These are phyloP conservation scores for Mustelus asterias DNA, from an alignment of 2,113 vertebrate genomes.

Conservation along the genomic window DNA sequence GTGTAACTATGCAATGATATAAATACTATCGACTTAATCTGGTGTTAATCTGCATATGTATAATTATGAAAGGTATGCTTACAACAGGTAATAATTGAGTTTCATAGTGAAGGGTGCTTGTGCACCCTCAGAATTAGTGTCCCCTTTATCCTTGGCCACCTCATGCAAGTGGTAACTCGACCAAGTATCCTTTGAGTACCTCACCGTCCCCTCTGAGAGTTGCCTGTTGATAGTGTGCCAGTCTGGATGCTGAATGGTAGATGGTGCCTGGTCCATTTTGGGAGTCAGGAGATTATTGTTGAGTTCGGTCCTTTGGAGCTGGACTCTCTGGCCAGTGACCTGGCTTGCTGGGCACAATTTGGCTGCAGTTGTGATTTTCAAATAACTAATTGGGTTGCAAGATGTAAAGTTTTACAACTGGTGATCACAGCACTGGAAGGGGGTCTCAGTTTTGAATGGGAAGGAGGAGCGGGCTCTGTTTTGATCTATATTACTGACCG, in stretches of 20 bases:
- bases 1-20: not conserved
- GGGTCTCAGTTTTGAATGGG: not conserved
- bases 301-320: not conserved
- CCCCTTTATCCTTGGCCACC: not conserved
- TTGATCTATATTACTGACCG: no score
- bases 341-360: not conserved
- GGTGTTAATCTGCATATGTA: no score
- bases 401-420: no score
- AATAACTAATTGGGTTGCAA: no score
- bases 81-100: no score
- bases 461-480: no score
- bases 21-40: no score
- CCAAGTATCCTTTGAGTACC: not conserved
- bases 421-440: no score
- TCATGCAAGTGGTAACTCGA: not conserved
- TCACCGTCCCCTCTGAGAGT: not conserved
- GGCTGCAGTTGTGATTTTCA: no score
- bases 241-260: not conserved
- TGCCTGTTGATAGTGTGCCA: not conserved
- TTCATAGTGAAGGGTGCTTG: no score
- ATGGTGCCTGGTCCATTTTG: no score
- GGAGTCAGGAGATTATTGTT: not conserved
- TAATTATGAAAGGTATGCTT: no score
- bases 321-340: not conserved
- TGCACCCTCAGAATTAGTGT: not conserved